Evolutionary conservation across 2,888 invertebrate genomes (phyloP).

Genomic region (Penaeus monodon): DNA sequence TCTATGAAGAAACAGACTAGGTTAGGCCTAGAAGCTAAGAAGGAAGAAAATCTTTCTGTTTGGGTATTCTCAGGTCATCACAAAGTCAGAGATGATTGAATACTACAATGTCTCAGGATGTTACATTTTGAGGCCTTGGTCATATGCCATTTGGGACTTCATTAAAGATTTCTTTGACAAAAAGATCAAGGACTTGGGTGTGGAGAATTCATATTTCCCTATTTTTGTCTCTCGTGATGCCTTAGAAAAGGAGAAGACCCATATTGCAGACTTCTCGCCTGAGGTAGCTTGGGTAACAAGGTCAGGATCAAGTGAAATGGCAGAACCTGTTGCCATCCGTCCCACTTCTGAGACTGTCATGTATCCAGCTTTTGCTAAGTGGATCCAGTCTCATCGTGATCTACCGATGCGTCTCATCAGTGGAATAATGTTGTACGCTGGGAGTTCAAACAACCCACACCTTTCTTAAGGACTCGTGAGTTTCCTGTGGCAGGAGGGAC

Average conservation of each 20-base stretch:
- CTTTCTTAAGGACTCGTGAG: constrained; percentile 96
- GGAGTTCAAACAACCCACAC: constrained; percentile 99
- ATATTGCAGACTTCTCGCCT: constrained; percentile 98
- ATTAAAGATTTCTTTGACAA: constrained; percentile 88
- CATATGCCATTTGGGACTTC: constrained; percentile 94
- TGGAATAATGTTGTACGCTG: constrained; percentile 99
- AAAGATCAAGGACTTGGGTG: constrained; percentile 90
- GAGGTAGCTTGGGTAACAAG: constrained; percentile 96
- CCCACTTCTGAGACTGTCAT: constrained; percentile 99
- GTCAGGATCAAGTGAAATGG: constrained; percentile 93
- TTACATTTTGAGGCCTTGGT: constrained; percentile 97
- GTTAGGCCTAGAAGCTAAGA: constrained; percentile 92
- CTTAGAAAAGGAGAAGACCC: constrained; percentile 94
- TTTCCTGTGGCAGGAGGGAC: constrained; percentile 99
- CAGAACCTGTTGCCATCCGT: constrained; percentile 96
- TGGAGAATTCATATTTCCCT: constrained; percentile 97
- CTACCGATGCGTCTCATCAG: constrained; percentile 94
- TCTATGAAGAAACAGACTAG: constrained; percentile 87
- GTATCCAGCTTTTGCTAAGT: constrained; percentile 98
- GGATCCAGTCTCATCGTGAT: constrained; percentile 98
- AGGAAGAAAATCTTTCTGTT: constrained; percentile 91
- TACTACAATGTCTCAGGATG: constrained; percentile 99
- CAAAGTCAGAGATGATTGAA: constrained; percentile 96
- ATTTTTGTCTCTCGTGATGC: constrained; percentile 94
- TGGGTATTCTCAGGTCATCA: constrained; percentile 97